phyloP scores from a whole-genome alignment of 2,888 invertebrate species.

The Calliphora vomitoria region DNA sequence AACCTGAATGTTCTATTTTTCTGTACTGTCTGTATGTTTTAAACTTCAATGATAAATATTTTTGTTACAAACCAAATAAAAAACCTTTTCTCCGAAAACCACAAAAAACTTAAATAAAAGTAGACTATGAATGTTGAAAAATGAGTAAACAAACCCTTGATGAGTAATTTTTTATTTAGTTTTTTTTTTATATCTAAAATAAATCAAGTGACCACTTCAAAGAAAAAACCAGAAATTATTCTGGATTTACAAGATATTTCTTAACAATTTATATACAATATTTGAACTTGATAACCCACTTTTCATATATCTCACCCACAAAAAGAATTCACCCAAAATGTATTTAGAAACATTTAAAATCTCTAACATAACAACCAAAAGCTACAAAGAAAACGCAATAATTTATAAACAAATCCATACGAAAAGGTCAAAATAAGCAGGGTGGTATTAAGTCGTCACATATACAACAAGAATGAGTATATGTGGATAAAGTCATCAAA shows the following conservation, averaged over 20 bases:
- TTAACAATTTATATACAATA: not conserved
- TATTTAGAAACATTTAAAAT: not conserved
- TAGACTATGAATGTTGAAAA: too few relatives aligned
- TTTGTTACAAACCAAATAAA: too few relatives aligned
- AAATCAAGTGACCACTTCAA: too few relatives aligned
- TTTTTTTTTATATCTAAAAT: too few relatives aligned
- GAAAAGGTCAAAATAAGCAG: constrained; percentile 41
- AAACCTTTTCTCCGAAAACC: too few relatives aligned
- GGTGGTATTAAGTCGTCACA: constrained; percentile 30
- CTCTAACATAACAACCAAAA: not conserved
- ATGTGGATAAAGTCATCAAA: constrained; percentile 60
- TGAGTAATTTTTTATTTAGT: too few relatives aligned
- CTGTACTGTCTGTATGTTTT: too few relatives aligned
- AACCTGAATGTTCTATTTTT: too few relatives aligned
- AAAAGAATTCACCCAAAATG: not conserved
- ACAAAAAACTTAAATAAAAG: too few relatives aligned
- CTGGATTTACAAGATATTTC: not conserved
- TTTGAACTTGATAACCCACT: not conserved
- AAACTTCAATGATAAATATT: too few relatives aligned
- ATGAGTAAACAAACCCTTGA: too few relatives aligned
- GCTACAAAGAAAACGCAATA: constrained; percentile 26
- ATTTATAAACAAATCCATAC: constrained; percentile 35
- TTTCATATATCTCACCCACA: not conserved
- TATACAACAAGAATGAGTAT: not conserved
- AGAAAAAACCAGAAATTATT: too few relatives aligned